Conservation (phyloP, 2,888 invertebrate species). For the Rhagium mordax region DNA sequence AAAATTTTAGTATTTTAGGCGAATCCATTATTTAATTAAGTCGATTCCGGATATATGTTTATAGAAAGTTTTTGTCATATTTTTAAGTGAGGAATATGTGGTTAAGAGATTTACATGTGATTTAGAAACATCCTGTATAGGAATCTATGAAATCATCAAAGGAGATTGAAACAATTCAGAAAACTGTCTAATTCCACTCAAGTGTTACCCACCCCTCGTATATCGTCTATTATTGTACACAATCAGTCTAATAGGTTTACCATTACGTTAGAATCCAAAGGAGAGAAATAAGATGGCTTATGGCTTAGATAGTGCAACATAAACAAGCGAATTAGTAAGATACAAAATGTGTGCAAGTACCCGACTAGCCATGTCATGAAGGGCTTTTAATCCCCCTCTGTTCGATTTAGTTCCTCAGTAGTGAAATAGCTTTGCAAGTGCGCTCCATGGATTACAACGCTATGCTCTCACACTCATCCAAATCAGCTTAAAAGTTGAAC, state of each 20-base stretch:
- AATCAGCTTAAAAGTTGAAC: slow-evolving; percentile 34
- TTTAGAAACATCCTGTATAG: too few species aligned
- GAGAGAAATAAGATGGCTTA: not conserved
- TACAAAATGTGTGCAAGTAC: slow-evolving; percentile 11
- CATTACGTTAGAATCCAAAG: not conserved
- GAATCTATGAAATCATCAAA: too few species aligned
- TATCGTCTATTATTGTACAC: too few species aligned
- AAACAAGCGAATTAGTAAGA: slow-evolving; percentile 10
- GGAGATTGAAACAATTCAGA: too few species aligned
- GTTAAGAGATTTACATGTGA: too few species aligned
- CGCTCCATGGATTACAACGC: slow-evolving; percentile 27
- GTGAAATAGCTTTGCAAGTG: slow-evolving; percentile 22
- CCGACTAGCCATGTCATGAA: slow-evolving; percentile 21
- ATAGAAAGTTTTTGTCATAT: too few species aligned
- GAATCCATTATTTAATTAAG: too few species aligned
- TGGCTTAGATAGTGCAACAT: not conserved
- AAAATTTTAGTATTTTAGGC: too few species aligned
- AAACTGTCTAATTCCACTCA: too few species aligned
- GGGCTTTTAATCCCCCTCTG: slow-evolving; percentile 30
- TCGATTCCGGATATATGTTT: too few species aligned
- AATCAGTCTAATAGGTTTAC: not conserved
- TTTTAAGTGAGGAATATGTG: too few species aligned
- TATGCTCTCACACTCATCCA: slow-evolving; percentile 32
- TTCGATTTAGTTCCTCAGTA: slow-evolving; percentile 32
- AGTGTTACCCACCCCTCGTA: too few species aligned